Evolutionary conservation across 2,888 invertebrate species (phyloP).

Genomic region (Acleris holmiana): DNA sequence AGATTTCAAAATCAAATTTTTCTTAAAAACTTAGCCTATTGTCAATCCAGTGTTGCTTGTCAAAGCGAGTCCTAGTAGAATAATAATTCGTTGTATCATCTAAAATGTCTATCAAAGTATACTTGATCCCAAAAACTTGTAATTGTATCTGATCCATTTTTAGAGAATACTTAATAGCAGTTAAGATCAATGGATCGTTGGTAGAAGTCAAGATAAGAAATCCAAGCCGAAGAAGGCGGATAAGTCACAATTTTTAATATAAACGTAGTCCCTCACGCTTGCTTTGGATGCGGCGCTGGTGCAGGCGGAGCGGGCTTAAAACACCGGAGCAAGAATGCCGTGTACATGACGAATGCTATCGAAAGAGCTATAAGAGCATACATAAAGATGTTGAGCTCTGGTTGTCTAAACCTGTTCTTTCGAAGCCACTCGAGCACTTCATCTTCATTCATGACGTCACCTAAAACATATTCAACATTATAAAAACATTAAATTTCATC

Average conservation of each 20-base stretch:
- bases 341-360: conserved; percentile 94
- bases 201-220: conserved; percentile 34
- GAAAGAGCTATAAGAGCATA: conserved; percentile 94
- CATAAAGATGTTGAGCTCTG: conserved; percentile 97
- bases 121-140: conserved; percentile 77
- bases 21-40: conserved; percentile 43
- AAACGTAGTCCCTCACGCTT: conserved; percentile 78
- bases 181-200: conserved; percentile 46
- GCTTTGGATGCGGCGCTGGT: conserved; percentile 86
- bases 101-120: conserved; percentile 54
- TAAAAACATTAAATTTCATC: neutral
- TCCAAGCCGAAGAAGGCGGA: conserved; percentile 45
- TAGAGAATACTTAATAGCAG: conserved; percentile 49
- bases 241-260: conserved; percentile 35
- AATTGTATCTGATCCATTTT: conserved; percentile 48
- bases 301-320: conserved; percentile 90
- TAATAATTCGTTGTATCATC: conserved; percentile 42
- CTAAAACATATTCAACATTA: conserved; percentile 69
- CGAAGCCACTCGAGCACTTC: conserved; percentile 96
- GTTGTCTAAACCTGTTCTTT: conserved; percentile 96
- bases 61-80: conserved; percentile 36
- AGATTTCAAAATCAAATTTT: conserved; percentile 41
- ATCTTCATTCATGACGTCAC: conserved; percentile 92
- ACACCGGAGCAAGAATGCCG: conserved; percentile 95
- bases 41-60: conserved; percentile 53